Conservation (phyloP, 30 jellyfish, hydroid and myxozoan genomes). For the Mastigias papua region DNA sequence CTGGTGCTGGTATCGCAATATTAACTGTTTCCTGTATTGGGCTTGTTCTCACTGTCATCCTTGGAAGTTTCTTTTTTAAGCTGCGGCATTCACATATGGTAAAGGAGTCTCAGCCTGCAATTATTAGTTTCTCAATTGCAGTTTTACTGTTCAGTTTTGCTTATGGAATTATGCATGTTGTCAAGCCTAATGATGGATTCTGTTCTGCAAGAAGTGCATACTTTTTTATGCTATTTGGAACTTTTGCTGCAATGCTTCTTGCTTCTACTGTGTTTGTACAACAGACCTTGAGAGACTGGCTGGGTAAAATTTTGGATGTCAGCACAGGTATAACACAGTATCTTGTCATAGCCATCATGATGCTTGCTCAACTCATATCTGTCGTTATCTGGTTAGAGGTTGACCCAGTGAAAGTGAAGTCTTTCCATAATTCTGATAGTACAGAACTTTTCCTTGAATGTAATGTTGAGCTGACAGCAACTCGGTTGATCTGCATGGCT, state of each 20-base stretch:
- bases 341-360: slow-evolving; percentile 26
- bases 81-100: slow-evolving; percentile 55
- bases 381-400: slow-evolving; percentile 55
- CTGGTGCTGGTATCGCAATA: slow-evolving; percentile 72
- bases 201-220: slow-evolving; percentile 79
- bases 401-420: slow-evolving; percentile 58
- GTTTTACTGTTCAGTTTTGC: slow-evolving; percentile 66
- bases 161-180: slow-evolving; percentile 69
- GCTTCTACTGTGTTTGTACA: slow-evolving; percentile 52
- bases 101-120: slow-evolving; percentile 46
- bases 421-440: slow-evolving; percentile 16
- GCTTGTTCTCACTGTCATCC: slow-evolving; percentile 20
- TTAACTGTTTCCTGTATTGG: slow-evolving; percentile 55
- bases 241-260: slow-evolving; percentile 56
- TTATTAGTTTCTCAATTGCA: slow-evolving; percentile 35
- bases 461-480: slow-evolving; percentile 44
- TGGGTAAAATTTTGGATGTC: slow-evolving; percentile 14
- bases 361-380: slow-evolving; percentile 38
- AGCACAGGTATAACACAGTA: slow-evolving; percentile 16
- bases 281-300: slow-evolving; percentile 32
- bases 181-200: slow-evolving; percentile 57
- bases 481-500: slow-evolving; percentile 58
- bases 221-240: slow-evolving; percentile 61
- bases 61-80: slow-evolving; percentile 13
- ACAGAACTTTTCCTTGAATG: slow-evolving; percentile 67